Evolutionary conservation across 2,113 vertebrate genomes (phyloP), one percentile per base, ranked within the genome.

Genomic region (Carollia perspicillata): DNA sequence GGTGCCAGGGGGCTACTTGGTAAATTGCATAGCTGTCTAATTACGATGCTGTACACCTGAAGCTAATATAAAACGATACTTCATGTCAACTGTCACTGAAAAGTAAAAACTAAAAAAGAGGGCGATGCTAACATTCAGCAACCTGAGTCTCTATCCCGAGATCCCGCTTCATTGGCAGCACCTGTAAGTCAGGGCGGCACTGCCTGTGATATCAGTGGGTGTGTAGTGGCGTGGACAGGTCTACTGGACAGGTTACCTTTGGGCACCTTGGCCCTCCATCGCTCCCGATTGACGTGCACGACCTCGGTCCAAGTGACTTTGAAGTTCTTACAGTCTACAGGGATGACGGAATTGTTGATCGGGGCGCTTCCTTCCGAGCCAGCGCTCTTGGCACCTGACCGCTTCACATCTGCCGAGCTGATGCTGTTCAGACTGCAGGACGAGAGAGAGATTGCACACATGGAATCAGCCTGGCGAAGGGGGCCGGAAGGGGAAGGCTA

Each of bases 221-320:
- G 26, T 7, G 5, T 17, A 60, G 75, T 28, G 60, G 28, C 51
- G 6, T 78, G 26, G 28, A 35, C 20, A 42, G n/a, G 49, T 58
- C 26, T 75, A 22, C 68, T 22, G 49, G 33, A 80, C 33, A 44
- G 3, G 6, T 98, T 98, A 99, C 99, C 99, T 99, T 99, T 99
- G 84, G 98, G 95, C 12, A 99, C 99, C 97, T 99, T 99, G 0
- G 99, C 96, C 98, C 99, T 99, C 99, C 99, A 99, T 84, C 99
- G 98, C 97, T 99, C 99, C 66, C 99, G 98, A 93, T 99, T 99
- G 97, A 99, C 98, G 89, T 98, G 99, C 8, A 99, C 99, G 92
- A 99, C 99, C 90, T 99, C 99, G 0, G 99, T 99, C 99, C 99
- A 99, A 72, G 99, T 98, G 69, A 98, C 83, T 98, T 99, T 99